Evolutionary conservation across 2,797 vertebrate genomes (phyloP).

Genomic region (Enteromius argenteus): DNA sequence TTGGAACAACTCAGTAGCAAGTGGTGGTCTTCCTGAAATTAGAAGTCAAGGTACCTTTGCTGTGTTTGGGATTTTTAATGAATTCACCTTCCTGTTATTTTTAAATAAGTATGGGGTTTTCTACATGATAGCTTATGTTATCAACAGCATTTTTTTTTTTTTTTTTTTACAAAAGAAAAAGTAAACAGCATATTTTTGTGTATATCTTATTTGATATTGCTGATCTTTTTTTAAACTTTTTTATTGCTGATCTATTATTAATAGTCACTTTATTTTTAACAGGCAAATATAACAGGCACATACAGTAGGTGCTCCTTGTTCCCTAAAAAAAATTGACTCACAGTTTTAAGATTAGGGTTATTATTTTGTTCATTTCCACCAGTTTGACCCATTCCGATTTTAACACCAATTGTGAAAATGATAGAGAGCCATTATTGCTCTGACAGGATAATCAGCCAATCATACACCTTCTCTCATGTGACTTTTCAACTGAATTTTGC

Average conservation of each 20-base stretch:
- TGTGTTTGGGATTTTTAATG: background rate
- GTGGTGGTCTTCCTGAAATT: conserved; percentile 5
- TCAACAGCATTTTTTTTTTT: no score
- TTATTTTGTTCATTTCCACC: background rate
- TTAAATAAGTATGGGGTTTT: background rate
- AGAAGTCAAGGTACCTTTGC: background rate
- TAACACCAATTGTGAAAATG: background rate
- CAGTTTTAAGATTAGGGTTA: background rate
- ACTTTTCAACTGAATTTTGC: background rate
- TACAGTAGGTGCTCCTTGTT: background rate
- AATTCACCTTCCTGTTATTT: background rate
- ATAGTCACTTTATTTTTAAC: background rate
- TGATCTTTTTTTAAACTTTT: background rate
- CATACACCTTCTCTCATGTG: background rate
- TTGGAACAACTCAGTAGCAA: background rate
- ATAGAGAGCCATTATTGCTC: background rate
- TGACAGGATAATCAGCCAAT: background rate
- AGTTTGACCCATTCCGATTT: background rate
- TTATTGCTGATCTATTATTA: background rate
- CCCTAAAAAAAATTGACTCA: background rate
- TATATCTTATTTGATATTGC: background rate
- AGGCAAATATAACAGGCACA: background rate
- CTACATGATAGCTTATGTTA: background rate
- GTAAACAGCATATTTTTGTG: background rate
- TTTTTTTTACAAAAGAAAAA: no score